Percentiles rank a stretch among this genome's conserved stretches.
These are phyloP conservation scores for Chymomyza costata DNA, from an alignment of 1,140 invertebrate species.

Conservation along the genomic window DNA sequence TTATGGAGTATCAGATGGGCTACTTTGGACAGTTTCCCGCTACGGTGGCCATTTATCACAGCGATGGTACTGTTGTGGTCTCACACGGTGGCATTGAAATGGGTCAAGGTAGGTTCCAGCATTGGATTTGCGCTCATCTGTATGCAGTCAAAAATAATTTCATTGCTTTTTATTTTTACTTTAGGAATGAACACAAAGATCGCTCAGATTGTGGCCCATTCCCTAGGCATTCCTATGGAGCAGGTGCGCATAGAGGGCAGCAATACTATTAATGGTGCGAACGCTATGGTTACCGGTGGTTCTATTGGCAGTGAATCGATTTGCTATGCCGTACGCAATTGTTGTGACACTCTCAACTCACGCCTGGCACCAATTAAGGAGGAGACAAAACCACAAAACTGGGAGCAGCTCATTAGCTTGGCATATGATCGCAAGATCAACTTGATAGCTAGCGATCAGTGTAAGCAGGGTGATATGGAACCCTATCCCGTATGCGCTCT, in stretches of 20 bases:
- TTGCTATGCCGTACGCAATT: conserved; percentile 77
- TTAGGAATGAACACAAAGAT: conserved; percentile 78
- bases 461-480: conserved; percentile 75
- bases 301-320: conserved; percentile 78
- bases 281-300: conserved; percentile 80
- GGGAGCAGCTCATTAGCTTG: conserved; percentile 78
- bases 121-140: not conserved
- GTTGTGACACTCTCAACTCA: conserved; percentile 79
- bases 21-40: conserved; percentile 76
- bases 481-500: conserved; percentile 80
- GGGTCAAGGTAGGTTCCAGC: conserved; percentile 78
- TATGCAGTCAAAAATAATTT: too few species aligned
- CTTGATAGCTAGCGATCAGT: conserved; percentile 80
- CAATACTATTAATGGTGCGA: conserved; percentile 80
- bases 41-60: conserved; percentile 79
- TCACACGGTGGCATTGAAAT: conserved; percentile 82
- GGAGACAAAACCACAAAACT: conserved; percentile 77
- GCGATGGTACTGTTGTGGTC: conserved; percentile 81
- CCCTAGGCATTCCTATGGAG: conserved; percentile 82
- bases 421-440: conserved; percentile 78
- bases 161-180: not conserved
- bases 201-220: conserved; percentile 85
- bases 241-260: conserved; percentile 81
- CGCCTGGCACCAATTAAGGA: conserved; percentile 79
- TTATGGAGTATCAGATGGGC: conserved; percentile 77